Evolutionary conservation across 2,797 vertebrate species (phyloP), one percentile per base, ranked within the genome.

Genomic region (Sardinella longiceps): DNA sequence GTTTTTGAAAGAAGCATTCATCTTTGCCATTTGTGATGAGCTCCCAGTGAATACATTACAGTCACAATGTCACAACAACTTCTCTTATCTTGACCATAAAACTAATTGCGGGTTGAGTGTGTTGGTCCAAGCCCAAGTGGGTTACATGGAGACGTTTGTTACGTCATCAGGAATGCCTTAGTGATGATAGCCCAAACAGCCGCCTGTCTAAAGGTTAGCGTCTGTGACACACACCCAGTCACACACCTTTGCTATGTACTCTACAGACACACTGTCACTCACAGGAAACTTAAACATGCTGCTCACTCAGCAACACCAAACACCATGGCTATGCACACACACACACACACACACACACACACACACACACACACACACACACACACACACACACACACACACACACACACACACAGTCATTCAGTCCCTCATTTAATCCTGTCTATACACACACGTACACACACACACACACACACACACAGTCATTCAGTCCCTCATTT

Each of bases 181-280:
- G 66, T 70, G 30, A 37, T 70, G 30, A 37, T 37, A 18, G 30
- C 30, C 15, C 23, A 60, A 25, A 25, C 70, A 77, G 37, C 6
- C 43, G 70, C 15, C 70, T 23, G 70, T 43, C 70, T 77, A 77
- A 77, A 77, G 70, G 70, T 77, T 77, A 43, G 70, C 20, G 43
- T 77, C 37, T n/a, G 37, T 39, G 37, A 43, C 28, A 33, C 30
- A 70, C 30, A 18, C 60, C 30, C 12, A 53, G 3, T 7, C 51
- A 53, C 63, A 70, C 30, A 5, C 63, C 70, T 23, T 39, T 43
- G 20, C 15, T 37, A 43, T 39, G 37, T 39, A 20, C 66, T 39
- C 18, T 39, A 20, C 66, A 74, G 15, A 53, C 33, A 77, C 33
- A 58, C 66, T 7, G n/a, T 74, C 30, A 74, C 66, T 39, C 33